These are phyloP conservation scores for Aleiodes testaceus DNA, from an alignment of 2,888 invertebrate species.

Conservation along the genomic window DNA sequence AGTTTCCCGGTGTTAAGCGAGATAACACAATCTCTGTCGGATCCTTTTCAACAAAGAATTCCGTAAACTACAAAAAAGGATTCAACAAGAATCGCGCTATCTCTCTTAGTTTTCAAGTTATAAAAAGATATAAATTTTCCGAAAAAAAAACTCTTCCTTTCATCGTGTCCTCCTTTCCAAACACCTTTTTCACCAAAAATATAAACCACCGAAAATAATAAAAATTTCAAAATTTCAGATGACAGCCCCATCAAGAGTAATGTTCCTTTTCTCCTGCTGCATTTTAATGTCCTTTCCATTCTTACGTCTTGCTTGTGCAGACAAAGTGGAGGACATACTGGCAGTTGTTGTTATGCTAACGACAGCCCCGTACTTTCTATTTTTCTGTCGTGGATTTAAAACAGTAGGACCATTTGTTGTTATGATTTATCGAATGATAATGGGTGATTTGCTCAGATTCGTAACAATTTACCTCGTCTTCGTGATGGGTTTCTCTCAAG, in stretches of 20 bases:
- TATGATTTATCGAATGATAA: conserved; percentile 99
- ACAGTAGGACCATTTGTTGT: conserved; percentile 99
- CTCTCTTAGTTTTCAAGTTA: not conserved
- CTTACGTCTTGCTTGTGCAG: conserved; percentile 87
- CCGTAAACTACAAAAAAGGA: too few relatives aligned
- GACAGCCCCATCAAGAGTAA: conserved; percentile 91
- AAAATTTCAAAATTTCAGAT: conserved; percentile 75
- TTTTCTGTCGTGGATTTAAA: conserved; percentile 98
- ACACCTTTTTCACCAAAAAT: conserved; percentile 14
- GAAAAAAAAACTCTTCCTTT: conserved; percentile 15
- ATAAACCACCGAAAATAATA: not conserved
- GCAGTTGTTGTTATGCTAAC: conserved; percentile 95
- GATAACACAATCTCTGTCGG: too few relatives aligned
- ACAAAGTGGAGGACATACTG: conserved; percentile 91
- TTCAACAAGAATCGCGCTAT: not conserved
- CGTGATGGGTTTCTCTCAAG: conserved; percentile 97
- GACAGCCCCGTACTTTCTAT: conserved; percentile 96
- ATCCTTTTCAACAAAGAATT: too few relatives aligned
- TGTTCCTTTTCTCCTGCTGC: conserved; percentile 95
- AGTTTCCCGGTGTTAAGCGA: too few relatives aligned
- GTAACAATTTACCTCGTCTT: conserved; percentile 97
- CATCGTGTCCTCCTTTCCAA: not conserved
- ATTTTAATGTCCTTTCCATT: conserved; percentile 90
- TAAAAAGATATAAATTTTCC: not conserved
- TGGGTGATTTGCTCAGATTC: conserved; percentile 95